Evolutionary conservation across 2,797 vertebrate species (phyloP).

Genomic region (Sebastes dallii): DNA sequence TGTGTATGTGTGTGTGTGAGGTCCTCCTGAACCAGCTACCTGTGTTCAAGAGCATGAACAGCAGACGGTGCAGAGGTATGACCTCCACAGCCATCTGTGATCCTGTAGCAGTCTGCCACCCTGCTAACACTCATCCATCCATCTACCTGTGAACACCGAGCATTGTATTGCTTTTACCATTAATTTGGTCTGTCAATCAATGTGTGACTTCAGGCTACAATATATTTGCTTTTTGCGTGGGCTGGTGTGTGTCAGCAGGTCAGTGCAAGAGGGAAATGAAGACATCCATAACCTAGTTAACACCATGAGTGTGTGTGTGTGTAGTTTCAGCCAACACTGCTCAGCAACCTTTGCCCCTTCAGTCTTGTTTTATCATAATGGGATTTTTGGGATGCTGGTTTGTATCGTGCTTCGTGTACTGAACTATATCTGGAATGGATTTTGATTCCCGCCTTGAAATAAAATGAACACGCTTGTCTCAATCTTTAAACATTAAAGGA

Average conservation of each 20-base stretch:
- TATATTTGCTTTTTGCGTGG: background rate
- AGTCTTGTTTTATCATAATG: background rate
- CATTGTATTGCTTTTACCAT: too few relatives aligned
- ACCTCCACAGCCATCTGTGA: constrained; percentile 45
- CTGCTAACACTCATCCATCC: background rate
- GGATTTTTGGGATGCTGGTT: background rate
- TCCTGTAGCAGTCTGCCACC: constrained; percentile 14
- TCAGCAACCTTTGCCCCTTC: background rate
- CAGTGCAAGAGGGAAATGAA: background rate
- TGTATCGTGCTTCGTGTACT: background rate
- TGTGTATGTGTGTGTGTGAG: background rate
- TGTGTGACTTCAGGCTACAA: background rate
- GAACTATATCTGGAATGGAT: background rate
- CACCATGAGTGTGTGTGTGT: background rate
- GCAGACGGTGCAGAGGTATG: constrained; percentile 11
- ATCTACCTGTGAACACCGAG: background rate
- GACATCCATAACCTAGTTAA: background rate
- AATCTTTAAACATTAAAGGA: background rate
- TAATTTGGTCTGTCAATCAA: background rate
- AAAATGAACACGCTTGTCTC: background rate
- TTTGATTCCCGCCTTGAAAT: background rate
- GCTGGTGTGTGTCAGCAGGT: background rate
- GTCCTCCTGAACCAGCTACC: constrained; percentile 22
- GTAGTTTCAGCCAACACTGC: background rate
- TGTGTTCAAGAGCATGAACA: constrained; percentile 27